Evolutionary conservation across 2,888 invertebrate genomes (phyloP), one percentile per base, ranked within the genome.

Genomic region (Lysandra bellargus): DNA sequence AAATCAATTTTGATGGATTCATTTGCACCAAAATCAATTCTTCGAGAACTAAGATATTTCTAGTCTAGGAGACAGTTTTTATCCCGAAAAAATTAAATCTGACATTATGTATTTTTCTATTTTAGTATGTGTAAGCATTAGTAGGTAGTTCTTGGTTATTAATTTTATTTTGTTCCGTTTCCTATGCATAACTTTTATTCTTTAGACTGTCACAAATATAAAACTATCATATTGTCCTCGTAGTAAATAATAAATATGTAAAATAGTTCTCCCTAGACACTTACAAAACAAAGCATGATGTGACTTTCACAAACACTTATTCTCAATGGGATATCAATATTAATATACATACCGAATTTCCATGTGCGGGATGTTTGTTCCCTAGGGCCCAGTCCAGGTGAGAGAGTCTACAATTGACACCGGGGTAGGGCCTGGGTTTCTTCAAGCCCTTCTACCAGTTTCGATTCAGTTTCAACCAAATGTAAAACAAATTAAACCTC

Each of bases 271-370:
- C 69, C 69, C 69, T 33, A 37, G 69, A 4, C 69, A 37, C 14
- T 5, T 37, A 33, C 69, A 33, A 69, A 69, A 69, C 69, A 69
- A 69, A 69, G 69, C 17, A 33, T 69, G 1, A 69, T 37, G 37
- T 69, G 69, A 37, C 69, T 69, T 37, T 69, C 69, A 69, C 69
- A 69, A 69, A 69, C 69, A 69, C 69, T 69, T 69, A 69, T 14
- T 33, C 69, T 33, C 69, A 69, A 69, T 69, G 69, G 69, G 17
- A 69, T 69, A 69, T 69, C 33, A 69, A 69, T 69, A 69, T 69
- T 69, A 69, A 69, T 69, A 69, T 64, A 64, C 30, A 64, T 64
- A 30, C 69, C 5, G 69, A 69, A 37, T 69, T 69, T 69, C 69
- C 69, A 69, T 17, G 69, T 33, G 14, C 1, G 30, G 64, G 64